These are phyloP conservation scores for Nomada ruficornis DNA, from an alignment of 2,888 invertebrate genomes.

Conservation along the genomic window DNA sequence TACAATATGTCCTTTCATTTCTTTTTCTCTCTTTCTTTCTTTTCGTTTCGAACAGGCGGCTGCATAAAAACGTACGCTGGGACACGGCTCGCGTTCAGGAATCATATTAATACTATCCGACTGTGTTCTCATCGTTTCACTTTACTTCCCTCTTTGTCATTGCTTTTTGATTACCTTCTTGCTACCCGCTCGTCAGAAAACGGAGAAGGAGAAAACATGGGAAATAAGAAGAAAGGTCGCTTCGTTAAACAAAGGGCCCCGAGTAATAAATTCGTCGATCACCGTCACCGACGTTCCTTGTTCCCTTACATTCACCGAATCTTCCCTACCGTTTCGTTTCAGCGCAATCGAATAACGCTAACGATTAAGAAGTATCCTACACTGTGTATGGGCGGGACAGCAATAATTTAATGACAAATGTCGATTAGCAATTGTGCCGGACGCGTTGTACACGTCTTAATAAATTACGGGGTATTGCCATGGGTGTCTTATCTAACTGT, in stretches of 20 bases:
- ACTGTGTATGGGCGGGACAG: constrained; percentile 6
- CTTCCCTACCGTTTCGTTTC: background rate
- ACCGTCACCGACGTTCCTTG: background rate
- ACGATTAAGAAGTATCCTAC: constrained; percentile 25
- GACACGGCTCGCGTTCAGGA: constrained; percentile 58
- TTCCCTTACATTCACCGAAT: background rate
- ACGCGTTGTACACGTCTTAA: background rate
- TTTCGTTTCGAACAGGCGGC: constrained; percentile 39
- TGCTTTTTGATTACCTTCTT: constrained; percentile 39
- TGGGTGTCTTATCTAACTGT: constrained; percentile 18
- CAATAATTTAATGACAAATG: constrained; percentile 11
- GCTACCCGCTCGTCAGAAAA: background rate
- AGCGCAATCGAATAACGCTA: constrained; percentile 27
- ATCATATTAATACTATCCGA: constrained; percentile 22
- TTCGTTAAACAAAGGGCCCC: constrained; percentile 19
- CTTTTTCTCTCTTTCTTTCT: background rate
- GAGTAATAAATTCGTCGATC: constrained; percentile 24
- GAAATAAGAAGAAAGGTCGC: constrained; percentile 12
- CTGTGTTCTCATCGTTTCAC: background rate
- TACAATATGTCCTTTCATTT: constrained; percentile 45
- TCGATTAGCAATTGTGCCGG: constrained; percentile 19
- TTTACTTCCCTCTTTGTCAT: background rate
- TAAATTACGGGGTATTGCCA: constrained; percentile 18
- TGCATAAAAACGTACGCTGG: constrained; percentile 55
- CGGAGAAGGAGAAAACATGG: background rate